These are phyloP conservation scores for Dryadula phaetusa DNA, from an alignment of 2,888 invertebrate species.

Conservation along the genomic window DNA sequence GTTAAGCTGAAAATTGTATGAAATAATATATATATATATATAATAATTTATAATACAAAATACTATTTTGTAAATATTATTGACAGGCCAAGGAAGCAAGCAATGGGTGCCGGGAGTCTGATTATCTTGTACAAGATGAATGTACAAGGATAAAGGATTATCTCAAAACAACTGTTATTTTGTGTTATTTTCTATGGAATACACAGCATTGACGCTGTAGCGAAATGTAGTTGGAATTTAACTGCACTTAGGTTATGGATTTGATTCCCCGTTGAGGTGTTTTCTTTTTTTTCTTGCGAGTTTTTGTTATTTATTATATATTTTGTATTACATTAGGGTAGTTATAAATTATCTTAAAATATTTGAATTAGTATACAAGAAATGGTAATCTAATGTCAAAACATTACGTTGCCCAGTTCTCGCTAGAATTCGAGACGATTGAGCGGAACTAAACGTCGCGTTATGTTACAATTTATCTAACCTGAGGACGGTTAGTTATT, in stretches of 20 bases:
- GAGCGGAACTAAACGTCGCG: too few species aligned
- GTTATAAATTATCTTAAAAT: too few species aligned
- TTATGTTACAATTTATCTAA: too few species aligned
- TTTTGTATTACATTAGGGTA: too few species aligned
- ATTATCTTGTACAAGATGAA: slow-evolving; percentile 30
- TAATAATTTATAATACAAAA: slow-evolving; percentile 16
- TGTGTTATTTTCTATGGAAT: slow-evolving; percentile 14
- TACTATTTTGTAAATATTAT: slow-evolving; percentile 44
- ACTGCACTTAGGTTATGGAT: too few species aligned
- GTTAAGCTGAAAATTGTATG: slow-evolving; percentile 34
- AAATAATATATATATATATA: background rate
- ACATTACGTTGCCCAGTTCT: too few species aligned
- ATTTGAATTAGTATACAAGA: too few species aligned
- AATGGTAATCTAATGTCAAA: too few species aligned
- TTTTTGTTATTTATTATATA: too few species aligned
- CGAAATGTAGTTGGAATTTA: background rate
- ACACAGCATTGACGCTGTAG: background rate
- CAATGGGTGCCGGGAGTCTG: slow-evolving; percentile 40
- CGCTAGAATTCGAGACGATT: too few species aligned
- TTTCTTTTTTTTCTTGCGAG: too few species aligned
- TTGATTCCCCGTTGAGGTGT: background rate
- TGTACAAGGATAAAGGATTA: slow-evolving; percentile 17
- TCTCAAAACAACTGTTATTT: slow-evolving; percentile 7
- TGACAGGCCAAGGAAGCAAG: slow-evolving; percentile 43
- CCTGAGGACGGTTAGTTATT: too few species aligned